A percentile compares a stretch with the other conserved stretches of the same genome.
phyloP scores from a whole-genome alignment of 92 coral and sea anemone species.

The Phymanthus crucifer region DNA sequence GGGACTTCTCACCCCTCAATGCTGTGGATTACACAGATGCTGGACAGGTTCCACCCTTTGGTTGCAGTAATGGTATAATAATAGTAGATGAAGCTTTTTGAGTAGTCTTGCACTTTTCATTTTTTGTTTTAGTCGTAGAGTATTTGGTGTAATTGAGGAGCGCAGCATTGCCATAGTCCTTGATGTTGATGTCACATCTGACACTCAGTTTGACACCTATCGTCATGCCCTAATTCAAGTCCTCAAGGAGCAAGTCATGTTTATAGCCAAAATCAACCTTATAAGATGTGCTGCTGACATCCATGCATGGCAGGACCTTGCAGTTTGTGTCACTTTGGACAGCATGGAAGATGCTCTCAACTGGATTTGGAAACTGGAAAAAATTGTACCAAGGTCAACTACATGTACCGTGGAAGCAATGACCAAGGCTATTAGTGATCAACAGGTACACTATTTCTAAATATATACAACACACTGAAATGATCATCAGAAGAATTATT shows the following conservation, averaged over 20 bases:
- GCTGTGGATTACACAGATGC: no score
- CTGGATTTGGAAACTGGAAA: slow-evolving; percentile 84
- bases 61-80: no score
- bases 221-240: slow-evolving; percentile 84
- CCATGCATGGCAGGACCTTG: slow-evolving; percentile 88
- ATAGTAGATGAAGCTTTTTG: no score
- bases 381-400: slow-evolving; percentile 58
- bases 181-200: slow-evolving; percentile 77
- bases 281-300: slow-evolving; percentile 85
- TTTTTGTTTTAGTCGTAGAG: slow-evolving; percentile 68
- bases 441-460: slow-evolving; percentile 59
- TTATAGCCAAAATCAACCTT: slow-evolving; percentile 85
- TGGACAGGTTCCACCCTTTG: no score
- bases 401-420: slow-evolving; percentile 89
- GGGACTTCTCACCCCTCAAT: no score
- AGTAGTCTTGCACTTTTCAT: not conserved
- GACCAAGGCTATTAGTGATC: slow-evolving; percentile 79
- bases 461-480: not conserved
- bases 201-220: slow-evolving; percentile 71
- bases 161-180: slow-evolving; percentile 77
- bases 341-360: slow-evolving; percentile 90
- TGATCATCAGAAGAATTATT: not conserved
- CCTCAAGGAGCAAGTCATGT: slow-evolving; percentile 94
- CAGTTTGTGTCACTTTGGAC: slow-evolving; percentile 85
- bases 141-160: slow-evolving; percentile 94